A percentile compares a stretch with the other conserved stretches of the same genome.
Conservation (phyloP, 2,888 invertebrate genomes). For the Sphinx pinastri region DNA sequence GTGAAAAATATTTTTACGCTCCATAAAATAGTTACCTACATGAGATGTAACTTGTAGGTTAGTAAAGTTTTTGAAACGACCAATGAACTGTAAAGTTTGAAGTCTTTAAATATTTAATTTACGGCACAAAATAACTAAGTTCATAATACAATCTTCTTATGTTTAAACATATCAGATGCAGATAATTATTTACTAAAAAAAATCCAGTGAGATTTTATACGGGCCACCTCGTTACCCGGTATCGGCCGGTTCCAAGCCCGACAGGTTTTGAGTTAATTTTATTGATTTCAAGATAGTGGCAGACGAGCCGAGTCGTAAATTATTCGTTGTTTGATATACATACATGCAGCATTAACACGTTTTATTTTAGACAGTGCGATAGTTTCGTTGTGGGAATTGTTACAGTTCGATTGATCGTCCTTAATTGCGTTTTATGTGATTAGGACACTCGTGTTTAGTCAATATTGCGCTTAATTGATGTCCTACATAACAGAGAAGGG, state of each 20-base stretch:
- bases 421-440: not conserved
- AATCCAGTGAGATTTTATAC: slow-evolving; percentile 37
- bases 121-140: too few species aligned
- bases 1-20: not conserved
- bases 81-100: too few species aligned
- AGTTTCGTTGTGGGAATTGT: not conserved
- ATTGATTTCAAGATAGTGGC: slow-evolving; percentile 33
- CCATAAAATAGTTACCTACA: too few species aligned
- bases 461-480: not conserved
- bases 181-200: slow-evolving; percentile 10
- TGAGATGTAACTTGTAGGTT: too few species aligned
- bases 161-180: not conserved
- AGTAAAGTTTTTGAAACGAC: too few species aligned
- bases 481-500: not conserved
- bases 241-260: slow-evolving; percentile 38
- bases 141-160: too few species aligned
- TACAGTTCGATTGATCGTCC: not conserved
- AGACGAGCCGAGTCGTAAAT: slow-evolving; percentile 14
- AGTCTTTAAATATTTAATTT: too few species aligned
- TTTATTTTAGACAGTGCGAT: not conserved
- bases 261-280: slow-evolving; percentile 50
- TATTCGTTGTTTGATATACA: not conserved
- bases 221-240: slow-evolving; percentile 51
- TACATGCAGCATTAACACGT: not conserved
- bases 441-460: not conserved